Evolutionary conservation across 2,888 invertebrate species (phyloP).

Genomic region (Pandemis cinnamomeana): DNA sequence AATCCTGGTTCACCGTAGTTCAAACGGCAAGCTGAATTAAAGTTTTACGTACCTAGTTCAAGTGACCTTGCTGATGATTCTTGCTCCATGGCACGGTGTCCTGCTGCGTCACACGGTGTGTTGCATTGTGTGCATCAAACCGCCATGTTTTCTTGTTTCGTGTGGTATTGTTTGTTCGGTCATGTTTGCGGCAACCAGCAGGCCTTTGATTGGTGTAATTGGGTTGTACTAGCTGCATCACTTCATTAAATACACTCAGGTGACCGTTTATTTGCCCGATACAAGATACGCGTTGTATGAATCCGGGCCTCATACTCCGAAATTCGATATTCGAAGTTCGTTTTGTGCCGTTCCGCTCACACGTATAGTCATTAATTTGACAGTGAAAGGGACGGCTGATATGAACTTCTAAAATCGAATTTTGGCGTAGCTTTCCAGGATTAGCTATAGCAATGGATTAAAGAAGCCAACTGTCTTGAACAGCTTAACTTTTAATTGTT

Average conservation of each 20-base stretch:
- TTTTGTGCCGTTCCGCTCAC: too few relatives aligned
- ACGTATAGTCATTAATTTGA: too few relatives aligned
- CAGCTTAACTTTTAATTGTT: too few relatives aligned
- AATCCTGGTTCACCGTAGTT: too few relatives aligned
- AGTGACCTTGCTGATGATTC: slow-evolving; percentile 1
- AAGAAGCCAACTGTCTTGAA: too few relatives aligned
- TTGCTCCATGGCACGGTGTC: neutral
- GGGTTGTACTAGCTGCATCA: neutral
- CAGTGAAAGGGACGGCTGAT: too few relatives aligned
- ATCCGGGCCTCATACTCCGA: neutral
- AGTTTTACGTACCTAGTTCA: neutral
- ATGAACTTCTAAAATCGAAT: too few relatives aligned
- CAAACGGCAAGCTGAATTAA: too few relatives aligned
- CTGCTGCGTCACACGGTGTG: neutral
- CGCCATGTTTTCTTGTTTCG: slow-evolving; percentile 11
- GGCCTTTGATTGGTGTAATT: slow-evolving; percentile 18
- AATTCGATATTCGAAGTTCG: too few relatives aligned
- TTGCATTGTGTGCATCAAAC: slow-evolving; percentile 6
- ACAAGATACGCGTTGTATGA: neutral
- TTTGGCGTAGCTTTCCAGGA: too few relatives aligned
- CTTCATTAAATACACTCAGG: neutral
- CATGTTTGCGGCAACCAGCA: slow-evolving; percentile 4
- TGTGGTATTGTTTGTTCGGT: slow-evolving; percentile 13
- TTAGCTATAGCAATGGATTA: too few relatives aligned
- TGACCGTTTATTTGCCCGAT: neutral